Base-by-base conservation (phyloP, 2,888 invertebrate species). In the Tenthredo mesomela region DNA sequence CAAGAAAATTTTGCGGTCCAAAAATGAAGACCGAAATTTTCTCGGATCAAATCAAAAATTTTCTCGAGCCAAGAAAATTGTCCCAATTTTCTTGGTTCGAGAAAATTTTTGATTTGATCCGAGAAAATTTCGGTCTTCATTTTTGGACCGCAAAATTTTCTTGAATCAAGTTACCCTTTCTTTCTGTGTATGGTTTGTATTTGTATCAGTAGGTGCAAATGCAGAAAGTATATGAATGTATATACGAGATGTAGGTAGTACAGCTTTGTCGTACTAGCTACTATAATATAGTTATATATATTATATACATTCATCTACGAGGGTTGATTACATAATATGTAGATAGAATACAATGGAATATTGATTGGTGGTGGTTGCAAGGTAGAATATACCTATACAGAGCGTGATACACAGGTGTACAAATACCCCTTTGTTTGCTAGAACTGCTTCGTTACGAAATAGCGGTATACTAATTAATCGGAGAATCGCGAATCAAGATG, bases 401-500 rank as follows among this genome's bases (percentile, higher is more conserved):
- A 21, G 0, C 75, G 12, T 25, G 47, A 47, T 50, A 77, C 77
- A 54, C 77, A 77, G 50, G 77, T 77, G 77, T 77, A 77, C 77
- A 77, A 77, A 77, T 54, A 77, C 71, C 85, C 82, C 80, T 86
- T 85, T 87, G 84, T 86, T 87, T 85, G 88, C 47, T 86, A 87
- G 50, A 29, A 47, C 25, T 70, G 47, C 12, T 75, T 75, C 75
- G 75, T 75, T 75, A 75, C 75, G 90, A 89, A 89, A 88, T 18
- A 2, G 88, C 86, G 89, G 86, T 86, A 87, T 89, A 89, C 89
- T 91, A 90, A 91, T 91, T 91, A 90, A 91, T 91, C 89, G 89
- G 83, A 87, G 85, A 86, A 54, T 50, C n/a, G 9, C 33, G 85
- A 87, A 89, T 89, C 87, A 86, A 89, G 88, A 89, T 87, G 87